Base-by-base conservation (phyloP, 2,113 vertebrate genomes). In the Maccullochella peelii region DNA sequence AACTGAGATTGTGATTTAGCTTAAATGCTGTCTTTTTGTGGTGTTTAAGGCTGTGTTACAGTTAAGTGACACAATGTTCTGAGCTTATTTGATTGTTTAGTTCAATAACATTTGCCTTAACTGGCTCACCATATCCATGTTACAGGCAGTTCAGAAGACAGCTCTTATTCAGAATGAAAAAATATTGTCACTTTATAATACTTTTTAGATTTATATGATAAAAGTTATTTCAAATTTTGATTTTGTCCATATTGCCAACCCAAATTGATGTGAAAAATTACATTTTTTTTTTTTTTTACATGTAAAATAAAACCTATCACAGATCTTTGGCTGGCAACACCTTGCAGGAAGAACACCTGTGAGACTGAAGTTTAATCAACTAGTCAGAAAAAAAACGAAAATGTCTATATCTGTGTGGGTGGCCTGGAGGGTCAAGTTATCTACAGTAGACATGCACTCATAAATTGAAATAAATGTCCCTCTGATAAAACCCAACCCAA, bases 401-500 rank as follows among this genome's bases (percentile, higher is more conserved):
- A 84, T 66, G 66, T 23, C 70, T 38, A 10, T 55, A 3, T 47
- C 11, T 70, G 40, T 62, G 73, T 54, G 54, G 57, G 71, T 25
- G 57, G 69, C 27, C 52, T 40, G 82, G 23, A 20, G 40, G 73
- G 27, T 81, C 67, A 73, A 40, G 67, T 44, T 67, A 70, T 40
- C 69, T 67, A 50, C 58, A 54, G 68, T 38, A 72, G 63, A 72
- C 68, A 33, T 73, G 68, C 16, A 4, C 69, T 80, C 58, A 62
- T 70, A 68, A 72, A 86, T 79, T 70, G n/a, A 85, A 91, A 86
- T 77, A 66, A 90, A 77, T 75, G 73, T 57, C 70, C 66, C 54
- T 69, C 67, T 71, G 77, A 87, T 80, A 61, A 84, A 83, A 80
- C 12, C 54, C 44, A 75, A 21, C 54, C 58, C 14, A 65, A 65